Percentiles rank a stretch among this genome's conserved stretches.
Conservation (phyloP, 2,113 vertebrate species). For the Hemibagrus wyckioides region DNA sequence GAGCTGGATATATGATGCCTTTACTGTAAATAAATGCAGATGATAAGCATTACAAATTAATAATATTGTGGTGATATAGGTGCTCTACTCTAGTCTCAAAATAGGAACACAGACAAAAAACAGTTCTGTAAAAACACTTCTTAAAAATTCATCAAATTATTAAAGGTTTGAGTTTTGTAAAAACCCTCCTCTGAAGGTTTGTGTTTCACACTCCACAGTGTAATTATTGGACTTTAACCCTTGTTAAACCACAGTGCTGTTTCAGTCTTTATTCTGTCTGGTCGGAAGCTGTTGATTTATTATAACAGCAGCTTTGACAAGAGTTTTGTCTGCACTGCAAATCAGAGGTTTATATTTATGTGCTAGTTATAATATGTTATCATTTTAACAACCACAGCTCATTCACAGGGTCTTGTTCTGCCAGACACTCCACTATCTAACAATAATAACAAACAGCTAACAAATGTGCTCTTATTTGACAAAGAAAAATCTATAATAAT, state of each 20-base stretch:
- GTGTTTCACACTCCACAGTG: too few relatives aligned
- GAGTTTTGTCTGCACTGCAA: neutral
- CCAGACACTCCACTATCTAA: neutral
- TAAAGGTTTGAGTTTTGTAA: neutral
- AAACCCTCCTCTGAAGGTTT: neutral
- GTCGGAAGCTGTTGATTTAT: neutral
- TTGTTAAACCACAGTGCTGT: neutral
- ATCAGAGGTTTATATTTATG: neutral
- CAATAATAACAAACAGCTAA: neutral
- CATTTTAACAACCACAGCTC: neutral
- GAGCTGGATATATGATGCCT: slow-evolving; percentile 38
- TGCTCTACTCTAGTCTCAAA: neutral
- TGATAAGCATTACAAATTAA: neutral
- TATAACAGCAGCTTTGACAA: neutral
- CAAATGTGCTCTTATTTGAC: neutral
- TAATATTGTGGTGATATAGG: slow-evolving; percentile 8
- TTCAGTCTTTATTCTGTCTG: neutral
- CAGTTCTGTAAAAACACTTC: neutral
- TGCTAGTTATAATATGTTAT: neutral
- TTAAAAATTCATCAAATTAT: neutral
- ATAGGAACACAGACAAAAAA: neutral
- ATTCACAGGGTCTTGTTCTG: neutral
- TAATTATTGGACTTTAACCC: neutral
- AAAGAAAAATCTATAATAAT: neutral
- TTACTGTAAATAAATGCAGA: slow-evolving; percentile 1